A percentile compares a stretch with the other conserved stretches of the same genome.
Evolutionary conservation across 1,140 invertebrate genomes (phyloP).

Genomic region (Drosophila obscura): DNA sequence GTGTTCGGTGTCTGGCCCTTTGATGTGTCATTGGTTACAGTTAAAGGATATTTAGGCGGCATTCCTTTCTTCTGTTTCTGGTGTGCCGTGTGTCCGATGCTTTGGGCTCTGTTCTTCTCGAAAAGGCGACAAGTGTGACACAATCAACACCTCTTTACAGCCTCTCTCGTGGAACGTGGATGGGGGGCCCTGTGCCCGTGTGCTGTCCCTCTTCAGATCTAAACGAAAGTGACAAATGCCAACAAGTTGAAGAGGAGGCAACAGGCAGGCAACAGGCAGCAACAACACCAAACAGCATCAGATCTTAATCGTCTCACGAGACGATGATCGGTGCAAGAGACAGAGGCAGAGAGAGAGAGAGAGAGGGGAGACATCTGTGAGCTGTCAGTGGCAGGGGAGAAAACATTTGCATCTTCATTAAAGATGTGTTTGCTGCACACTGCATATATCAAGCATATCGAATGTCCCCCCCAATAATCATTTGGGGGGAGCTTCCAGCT

Average conservation of each 20-base stretch:
- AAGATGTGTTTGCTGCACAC: slow-evolving; percentile 45
- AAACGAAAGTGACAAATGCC: slow-evolving; percentile 80
- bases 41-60: slow-evolving; percentile 80
- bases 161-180: too few species aligned
- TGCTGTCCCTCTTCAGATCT: slow-evolving; percentile 64
- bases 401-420: slow-evolving; percentile 79
- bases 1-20: slow-evolving; percentile 38
- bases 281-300: slow-evolving; percentile 10
- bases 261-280: not conserved
- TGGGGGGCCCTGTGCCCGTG: not conserved
- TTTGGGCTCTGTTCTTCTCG: slow-evolving; percentile 20
- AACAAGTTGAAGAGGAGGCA: slow-evolving; percentile 58
- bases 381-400: slow-evolving; percentile 54
- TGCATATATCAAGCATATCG: slow-evolving; percentile 51
- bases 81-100: not conserved
- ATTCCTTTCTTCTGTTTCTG: slow-evolving; percentile 39
- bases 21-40: slow-evolving; percentile 80
- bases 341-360: slow-evolving; percentile 19
- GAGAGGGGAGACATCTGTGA: slow-evolving; percentile 43
- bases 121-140: slow-evolving; percentile 74
- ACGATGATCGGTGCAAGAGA: slow-evolving; percentile 7
- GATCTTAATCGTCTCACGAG: slow-evolving; percentile 60
- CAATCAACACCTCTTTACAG: slow-evolving; percentile 75
- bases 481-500: slow-evolving; percentile 43
- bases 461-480: slow-evolving; percentile 15